Percentiles rank a stretch among this genome's conserved stretches.
These are phyloP conservation scores for Drosophila melanogaster DNA, from an alignment of 1,140 invertebrate genomes.

Conservation along the genomic window DNA sequence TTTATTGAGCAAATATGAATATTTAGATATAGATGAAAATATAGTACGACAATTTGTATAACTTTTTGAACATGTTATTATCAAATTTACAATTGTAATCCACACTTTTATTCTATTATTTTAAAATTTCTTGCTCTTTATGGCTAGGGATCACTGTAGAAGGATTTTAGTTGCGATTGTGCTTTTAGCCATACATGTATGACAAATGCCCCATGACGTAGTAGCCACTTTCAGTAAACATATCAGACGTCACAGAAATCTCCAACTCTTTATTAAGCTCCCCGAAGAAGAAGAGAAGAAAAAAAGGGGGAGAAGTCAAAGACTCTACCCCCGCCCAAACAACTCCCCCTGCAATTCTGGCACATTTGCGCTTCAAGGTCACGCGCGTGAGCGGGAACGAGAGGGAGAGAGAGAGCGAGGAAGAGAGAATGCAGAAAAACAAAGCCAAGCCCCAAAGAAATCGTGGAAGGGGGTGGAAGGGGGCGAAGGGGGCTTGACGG, in stretches of 20 bases:
- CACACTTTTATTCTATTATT: no score
- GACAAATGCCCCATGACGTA: background rate
- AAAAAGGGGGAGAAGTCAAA: constrained; percentile 4
- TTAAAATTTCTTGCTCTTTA: no score
- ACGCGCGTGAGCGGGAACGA: constrained; percentile 40
- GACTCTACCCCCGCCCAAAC: constrained; percentile 2
- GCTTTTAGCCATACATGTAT: background rate
- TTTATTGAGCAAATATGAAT: no score
- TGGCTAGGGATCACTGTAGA: background rate
- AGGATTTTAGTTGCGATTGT: background rate
- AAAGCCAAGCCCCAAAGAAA: constrained; percentile 51
- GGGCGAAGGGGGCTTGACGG: constrained; percentile 29
- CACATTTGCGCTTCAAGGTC: constrained; percentile 70
- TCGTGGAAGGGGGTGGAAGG: background rate
- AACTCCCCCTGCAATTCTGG: constrained; percentile 59
- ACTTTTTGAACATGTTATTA: no score
- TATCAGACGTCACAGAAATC: constrained; percentile 30
- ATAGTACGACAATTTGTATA: no score
- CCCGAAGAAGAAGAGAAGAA: background rate
- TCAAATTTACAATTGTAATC: no score
- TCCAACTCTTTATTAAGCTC: constrained; percentile 14
- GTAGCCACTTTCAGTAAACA: background rate
- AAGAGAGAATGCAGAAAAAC: constrained; percentile 43
- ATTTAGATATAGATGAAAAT: no score
- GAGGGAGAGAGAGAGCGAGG: constrained; percentile 4